Evolutionary conservation across 2,888 invertebrate genomes (phyloP), one percentile per base, ranked within the genome.

Genomic region (Agrotis ipsilon): DNA sequence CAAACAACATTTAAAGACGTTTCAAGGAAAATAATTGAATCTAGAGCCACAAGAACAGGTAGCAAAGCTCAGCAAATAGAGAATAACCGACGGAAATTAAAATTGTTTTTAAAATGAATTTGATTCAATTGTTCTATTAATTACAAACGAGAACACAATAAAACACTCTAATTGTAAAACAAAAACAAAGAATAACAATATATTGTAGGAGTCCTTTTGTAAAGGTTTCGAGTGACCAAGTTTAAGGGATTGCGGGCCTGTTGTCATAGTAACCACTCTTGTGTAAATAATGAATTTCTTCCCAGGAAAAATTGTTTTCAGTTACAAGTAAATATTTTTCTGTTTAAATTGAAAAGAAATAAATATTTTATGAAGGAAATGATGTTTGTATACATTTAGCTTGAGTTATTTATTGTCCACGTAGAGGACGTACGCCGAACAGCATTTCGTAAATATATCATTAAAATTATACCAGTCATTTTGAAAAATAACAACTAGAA

Each of bases 91-190:
- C 45, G 19, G n/a, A 13, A 57, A 51, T 39, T 57, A 57, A 57
- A 60, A 39, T n/a, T 0, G 21, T 19, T 46, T 0, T 21, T 24
- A 78, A 70, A 73, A 68, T 48, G 57, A 62, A 55, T 67, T 18
- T 43, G 21, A 68, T 48, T 65, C 55, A 45, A 52, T 59, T 64
- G 52, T 74, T 65, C 18, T 52, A 49, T 57, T 71, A 65, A 79
- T 71, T 79, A 80, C 57, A 52, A 80, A 63, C 24, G 24, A 65
- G 52, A 75, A 70, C 67, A 68, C 39, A 68, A 68, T 66, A 68
- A 52, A 75, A 45, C 64, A 69, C 55, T 80, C 11, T 65, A 48
- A 80, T 72, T 80, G 76, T 63, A 55, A 81, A 68, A 70, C 59
- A 63, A 77, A 75, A 66, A 63, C 67, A 75, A 57, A 54, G 55